A percentile compares a stretch with the other conserved stretches of the same genome.
Conservation (phyloP, 2,888 invertebrate genomes). For the Hartigia nigra region DNA sequence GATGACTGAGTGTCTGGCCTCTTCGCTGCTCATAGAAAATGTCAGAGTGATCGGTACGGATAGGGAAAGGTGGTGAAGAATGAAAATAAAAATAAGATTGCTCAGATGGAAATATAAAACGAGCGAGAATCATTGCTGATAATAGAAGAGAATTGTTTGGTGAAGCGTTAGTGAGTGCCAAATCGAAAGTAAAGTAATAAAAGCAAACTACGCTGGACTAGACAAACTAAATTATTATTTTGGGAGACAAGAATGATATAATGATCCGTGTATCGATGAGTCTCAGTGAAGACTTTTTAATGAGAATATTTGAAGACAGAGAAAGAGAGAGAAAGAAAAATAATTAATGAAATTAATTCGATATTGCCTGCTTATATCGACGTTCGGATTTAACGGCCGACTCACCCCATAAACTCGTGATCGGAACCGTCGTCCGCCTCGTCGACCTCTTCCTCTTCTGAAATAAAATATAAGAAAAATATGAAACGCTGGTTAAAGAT, state of each 20-base stretch:
- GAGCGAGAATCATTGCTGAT: not conserved
- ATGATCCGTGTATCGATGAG: not conserved
- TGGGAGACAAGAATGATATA: not conserved
- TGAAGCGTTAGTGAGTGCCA: not conserved
- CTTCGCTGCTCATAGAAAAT: not conserved
- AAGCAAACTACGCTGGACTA: not conserved
- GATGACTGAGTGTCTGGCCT: not conserved
- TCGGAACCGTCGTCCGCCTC: slow-evolving; percentile 62
- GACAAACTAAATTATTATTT: not conserved
- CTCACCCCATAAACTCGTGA: slow-evolving; percentile 62
- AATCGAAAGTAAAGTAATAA: not conserved
- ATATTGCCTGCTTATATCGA: slow-evolving; percentile 3
- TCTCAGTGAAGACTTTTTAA: not conserved
- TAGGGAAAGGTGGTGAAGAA: not conserved
- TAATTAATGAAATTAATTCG: slow-evolving; percentile 3
- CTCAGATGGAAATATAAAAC: not conserved
- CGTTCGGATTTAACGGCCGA: slow-evolving; percentile 26
- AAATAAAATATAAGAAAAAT: slow-evolving; percentile 26
- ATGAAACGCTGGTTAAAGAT: slow-evolving; percentile 4
- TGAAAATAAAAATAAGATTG: not conserved
- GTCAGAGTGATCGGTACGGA: not conserved
- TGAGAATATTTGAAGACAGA: not conserved
- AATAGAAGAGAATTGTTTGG: not conserved
- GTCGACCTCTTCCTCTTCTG: slow-evolving; percentile 62
- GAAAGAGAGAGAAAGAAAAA: not conserved